These are phyloP conservation scores for Cydia fagiglandana DNA, from an alignment of 1,140 invertebrate genomes.

Conservation along the genomic window DNA sequence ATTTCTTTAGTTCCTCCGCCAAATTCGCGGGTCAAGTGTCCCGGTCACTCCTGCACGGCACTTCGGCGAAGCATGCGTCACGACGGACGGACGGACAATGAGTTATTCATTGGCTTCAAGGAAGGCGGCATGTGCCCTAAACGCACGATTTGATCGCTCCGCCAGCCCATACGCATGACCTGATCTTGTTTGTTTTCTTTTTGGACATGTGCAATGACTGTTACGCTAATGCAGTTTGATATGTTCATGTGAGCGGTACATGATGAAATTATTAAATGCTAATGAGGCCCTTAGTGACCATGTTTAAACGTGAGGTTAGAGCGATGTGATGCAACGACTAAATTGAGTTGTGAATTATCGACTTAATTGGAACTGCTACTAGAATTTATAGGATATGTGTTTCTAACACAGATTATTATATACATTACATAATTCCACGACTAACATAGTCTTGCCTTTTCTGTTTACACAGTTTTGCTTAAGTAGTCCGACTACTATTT, in stretches of 20 bases:
- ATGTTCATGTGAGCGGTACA: conserved; percentile 21
- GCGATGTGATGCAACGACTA: neutral
- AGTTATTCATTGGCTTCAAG: conserved; percentile 77
- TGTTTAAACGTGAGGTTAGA: conserved; percentile 3
- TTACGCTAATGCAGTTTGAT: conserved; percentile 26
- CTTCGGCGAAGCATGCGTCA: conserved; percentile 74
- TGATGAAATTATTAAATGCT: conserved; percentile 30
- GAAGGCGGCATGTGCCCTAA: conserved; percentile 72
- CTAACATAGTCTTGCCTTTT: no score
- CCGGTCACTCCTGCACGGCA: conserved; percentile 67
- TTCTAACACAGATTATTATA: neutral
- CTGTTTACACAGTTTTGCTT: no score
- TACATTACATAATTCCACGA: no score
- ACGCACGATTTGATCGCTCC: conserved; percentile 69
- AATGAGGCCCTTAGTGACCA: conserved; percentile 19
- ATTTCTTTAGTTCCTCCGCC: conserved; percentile 38
- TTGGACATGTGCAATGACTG: conserved; percentile 43
- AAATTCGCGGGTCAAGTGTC: conserved; percentile 66
- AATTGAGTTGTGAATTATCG: neutral
- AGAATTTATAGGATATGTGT: neutral
- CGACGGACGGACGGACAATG: conserved; percentile 73
- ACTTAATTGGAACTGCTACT: neutral
- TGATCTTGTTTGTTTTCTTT: conserved; percentile 57
- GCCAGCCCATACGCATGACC: conserved; percentile 58
- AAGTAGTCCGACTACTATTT: no score